These are phyloP conservation scores for Pollimyrus isidori DNA, from an alignment of 2,113 vertebrate genomes.

Conservation along the genomic window DNA sequence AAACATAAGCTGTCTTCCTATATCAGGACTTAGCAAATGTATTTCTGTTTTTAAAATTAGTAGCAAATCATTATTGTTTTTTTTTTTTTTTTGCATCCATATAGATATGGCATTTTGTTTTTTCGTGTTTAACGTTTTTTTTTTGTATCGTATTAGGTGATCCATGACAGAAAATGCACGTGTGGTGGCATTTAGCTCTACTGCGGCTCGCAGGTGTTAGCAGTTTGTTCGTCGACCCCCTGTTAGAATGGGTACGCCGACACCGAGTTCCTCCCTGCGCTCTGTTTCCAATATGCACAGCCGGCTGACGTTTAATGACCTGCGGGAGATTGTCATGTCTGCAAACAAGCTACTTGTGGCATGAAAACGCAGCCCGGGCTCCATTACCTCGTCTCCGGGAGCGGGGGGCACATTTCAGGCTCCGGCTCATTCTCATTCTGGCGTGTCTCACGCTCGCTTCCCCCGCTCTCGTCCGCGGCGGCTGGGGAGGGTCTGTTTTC, in stretches of 20 bases:
- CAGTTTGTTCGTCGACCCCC: not conserved
- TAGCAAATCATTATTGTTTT: not conserved
- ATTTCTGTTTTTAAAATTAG: not conserved
- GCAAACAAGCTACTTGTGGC: slow-evolving; percentile 40
- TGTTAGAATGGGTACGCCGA: slow-evolving; percentile 50
- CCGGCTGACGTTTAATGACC: slow-evolving; percentile 33
- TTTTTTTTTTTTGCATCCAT: not conserved
- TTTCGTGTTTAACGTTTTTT: not conserved
- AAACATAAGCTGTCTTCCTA: not conserved
- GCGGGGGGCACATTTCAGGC: slow-evolving; percentile 20
- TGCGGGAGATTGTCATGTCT: slow-evolving; percentile 48
- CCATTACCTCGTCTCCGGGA: not conserved
- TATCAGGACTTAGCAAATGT: not conserved
- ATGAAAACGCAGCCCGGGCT: slow-evolving; percentile 25
- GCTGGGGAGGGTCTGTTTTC: slow-evolving; percentile 43
- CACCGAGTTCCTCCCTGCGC: slow-evolving; percentile 37
- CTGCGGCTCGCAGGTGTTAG: not conserved
- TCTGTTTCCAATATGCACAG: slow-evolving; percentile 47
- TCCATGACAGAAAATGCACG: not conserved
- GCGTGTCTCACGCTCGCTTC: slow-evolving; percentile 22
- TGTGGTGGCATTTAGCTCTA: not conserved
- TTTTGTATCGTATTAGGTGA: not conserved
- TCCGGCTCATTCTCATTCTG: slow-evolving; percentile 9
- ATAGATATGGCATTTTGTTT: not conserved
- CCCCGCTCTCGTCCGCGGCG: slow-evolving; percentile 14